Evolutionary conservation across 2,797 vertebrate genomes (phyloP).

Genomic region (Simalia tracyae): DNA sequence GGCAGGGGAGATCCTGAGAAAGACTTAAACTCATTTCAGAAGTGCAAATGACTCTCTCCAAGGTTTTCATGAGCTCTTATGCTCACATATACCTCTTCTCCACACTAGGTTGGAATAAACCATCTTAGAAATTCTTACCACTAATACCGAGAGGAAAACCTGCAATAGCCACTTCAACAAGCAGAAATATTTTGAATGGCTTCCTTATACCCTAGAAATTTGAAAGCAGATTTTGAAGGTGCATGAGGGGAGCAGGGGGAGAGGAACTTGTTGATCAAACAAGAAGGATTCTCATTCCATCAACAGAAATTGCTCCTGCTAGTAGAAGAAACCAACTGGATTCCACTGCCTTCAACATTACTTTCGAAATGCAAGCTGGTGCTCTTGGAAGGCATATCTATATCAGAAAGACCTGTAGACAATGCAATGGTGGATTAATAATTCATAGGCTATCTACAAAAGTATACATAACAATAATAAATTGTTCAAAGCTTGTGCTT

Average conservation of each 20-base stretch:
- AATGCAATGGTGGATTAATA: neutral
- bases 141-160: neutral
- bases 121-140: neutral
- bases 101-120: slow-evolving; percentile 22
- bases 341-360: neutral
- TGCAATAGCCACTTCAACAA: too few species aligned
- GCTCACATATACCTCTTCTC: slow-evolving; percentile 56
- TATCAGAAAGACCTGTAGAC: neutral
- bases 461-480: neutral
- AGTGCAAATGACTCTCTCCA: slow-evolving; percentile 68
- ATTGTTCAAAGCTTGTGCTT: neutral
- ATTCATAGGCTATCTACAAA: neutral
- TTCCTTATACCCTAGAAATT: neutral
- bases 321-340: neutral
- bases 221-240: neutral
- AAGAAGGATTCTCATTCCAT: too few species aligned
- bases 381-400: too few species aligned
- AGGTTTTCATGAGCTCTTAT: slow-evolving; percentile 67
- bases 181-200: neutral
- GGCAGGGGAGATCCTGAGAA: slow-evolving; percentile 37
- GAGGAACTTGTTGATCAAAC: neutral
- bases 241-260: too few species aligned
- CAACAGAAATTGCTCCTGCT: neutral
- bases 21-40: slow-evolving; percentile 69
- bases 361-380: neutral